Evolutionary conservation across 2,797 vertebrate species (phyloP).

Genomic region (Galago senegalensis): DNA sequence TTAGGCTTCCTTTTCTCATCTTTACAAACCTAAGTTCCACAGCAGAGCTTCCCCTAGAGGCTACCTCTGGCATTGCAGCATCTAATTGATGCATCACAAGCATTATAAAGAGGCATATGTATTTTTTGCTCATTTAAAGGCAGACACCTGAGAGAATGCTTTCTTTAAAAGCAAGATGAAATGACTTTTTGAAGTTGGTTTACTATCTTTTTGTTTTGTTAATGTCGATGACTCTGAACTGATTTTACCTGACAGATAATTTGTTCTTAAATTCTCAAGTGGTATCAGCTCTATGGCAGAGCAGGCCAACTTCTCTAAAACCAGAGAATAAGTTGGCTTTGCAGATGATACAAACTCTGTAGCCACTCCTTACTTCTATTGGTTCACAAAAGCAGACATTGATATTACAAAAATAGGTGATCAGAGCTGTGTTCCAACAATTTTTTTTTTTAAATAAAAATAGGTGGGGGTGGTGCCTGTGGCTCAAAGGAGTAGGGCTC

Average conservation of each 20-base stretch:
- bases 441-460: neutral
- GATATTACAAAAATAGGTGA: neutral
- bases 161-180: neutral
- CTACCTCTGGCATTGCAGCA: neutral
- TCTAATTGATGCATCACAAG: neutral
- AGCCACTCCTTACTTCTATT: neutral
- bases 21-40: neutral
- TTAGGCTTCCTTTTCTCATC: neutral
- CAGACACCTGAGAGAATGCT: neutral
- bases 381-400: neutral
- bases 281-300: neutral
- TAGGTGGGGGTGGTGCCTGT: neutral
- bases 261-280: neutral
- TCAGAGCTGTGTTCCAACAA: neutral
- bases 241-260: neutral
- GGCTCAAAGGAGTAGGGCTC: too few species aligned
- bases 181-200: neutral
- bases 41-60: neutral
- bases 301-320: neutral
- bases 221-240: neutral
- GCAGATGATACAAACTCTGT: neutral
- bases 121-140: neutral
- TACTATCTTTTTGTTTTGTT: neutral
- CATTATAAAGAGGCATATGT: neutral
- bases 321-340: neutral